Conservation (phyloP, 2,797 vertebrate genomes). For the Otolemur crassicaudatus region DNA sequence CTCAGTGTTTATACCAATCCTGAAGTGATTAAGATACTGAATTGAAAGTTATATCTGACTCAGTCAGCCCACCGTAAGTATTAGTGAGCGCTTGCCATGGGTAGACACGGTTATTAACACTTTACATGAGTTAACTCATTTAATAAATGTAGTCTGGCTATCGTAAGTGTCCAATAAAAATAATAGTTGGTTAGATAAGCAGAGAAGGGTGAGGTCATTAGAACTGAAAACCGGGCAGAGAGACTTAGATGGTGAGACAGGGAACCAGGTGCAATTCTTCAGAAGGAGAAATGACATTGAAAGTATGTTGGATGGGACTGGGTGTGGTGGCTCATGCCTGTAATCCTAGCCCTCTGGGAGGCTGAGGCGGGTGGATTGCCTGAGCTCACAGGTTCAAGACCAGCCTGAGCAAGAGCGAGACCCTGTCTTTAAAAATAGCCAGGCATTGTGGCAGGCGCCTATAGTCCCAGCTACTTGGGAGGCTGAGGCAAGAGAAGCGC, state of each 20-base stretch:
- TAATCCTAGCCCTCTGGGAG: no score
- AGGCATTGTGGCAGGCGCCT: no score
- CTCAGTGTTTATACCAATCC: neutral
- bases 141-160: constrained; percentile 18
- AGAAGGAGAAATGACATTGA: neutral
- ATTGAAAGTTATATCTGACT: neutral
- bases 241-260: neutral
- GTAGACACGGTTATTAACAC: constrained; percentile 25
- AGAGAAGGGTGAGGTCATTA: neutral
- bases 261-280: neutral
- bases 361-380: no score
- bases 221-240: neutral
- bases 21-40: constrained; percentile 35
- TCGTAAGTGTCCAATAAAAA: constrained; percentile 13
- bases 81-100: neutral
- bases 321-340: no score
- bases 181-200: constrained; percentile 45
- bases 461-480: no score
- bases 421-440: no score
- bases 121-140: neutral
- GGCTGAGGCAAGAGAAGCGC: no score
- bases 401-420: no score
- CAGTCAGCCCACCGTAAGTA: neutral
- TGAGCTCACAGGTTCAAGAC: no score
- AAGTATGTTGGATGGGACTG: neutral